Base-by-base conservation (phyloP, 2,113 vertebrate genomes). In the Rafetus swinhoei region DNA sequence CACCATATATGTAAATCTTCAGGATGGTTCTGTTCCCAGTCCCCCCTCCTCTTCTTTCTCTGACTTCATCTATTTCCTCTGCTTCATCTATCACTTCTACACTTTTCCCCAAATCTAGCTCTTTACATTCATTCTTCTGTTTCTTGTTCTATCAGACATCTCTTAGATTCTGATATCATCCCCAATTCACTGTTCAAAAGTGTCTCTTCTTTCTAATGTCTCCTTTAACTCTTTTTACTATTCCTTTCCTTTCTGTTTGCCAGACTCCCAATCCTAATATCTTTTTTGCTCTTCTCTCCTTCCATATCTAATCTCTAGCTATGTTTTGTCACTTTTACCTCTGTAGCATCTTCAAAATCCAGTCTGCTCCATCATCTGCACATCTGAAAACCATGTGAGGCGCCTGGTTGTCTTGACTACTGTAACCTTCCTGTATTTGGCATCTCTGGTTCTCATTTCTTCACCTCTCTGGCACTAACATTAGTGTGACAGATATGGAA, bases 61-160 rank as follows among this genome's bases (percentile, higher is more conserved):
- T 77, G 59, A n/a, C 50, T 52, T 85, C 81, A 6, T 3, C 2
- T 85, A 77, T 84, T 94, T 90, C 65, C 84, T n/a, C 55, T 79
- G 52, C 89, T 95, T 88, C 79, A 89, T 90, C 93, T 39, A 60
- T 35, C n/a, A 92, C 88, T 81, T 21, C 82, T 92, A 57, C 18
- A n/a, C 53, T 91, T 59, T 24, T 90, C 91, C 74, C 74, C 39
- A 79, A 85, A 1, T 85, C 88, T 91, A 32, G 60, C 69, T 69
- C 69, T 93, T 90, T 77, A 60, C 32, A 87, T 85, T 57, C 39
- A 88, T 11, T 9, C 14, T 76, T 24, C 4, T 90, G 79, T 74
- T n/a, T 55, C 89, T 81, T 82, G 21, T 29, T 72, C 29, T 82
- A 4, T 76, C 35, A 87, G 52, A 13, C 76, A 16, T 39, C 39